Base-by-base conservation (phyloP, 2,797 vertebrate genomes). In the Pempheris klunzingeri region DNA sequence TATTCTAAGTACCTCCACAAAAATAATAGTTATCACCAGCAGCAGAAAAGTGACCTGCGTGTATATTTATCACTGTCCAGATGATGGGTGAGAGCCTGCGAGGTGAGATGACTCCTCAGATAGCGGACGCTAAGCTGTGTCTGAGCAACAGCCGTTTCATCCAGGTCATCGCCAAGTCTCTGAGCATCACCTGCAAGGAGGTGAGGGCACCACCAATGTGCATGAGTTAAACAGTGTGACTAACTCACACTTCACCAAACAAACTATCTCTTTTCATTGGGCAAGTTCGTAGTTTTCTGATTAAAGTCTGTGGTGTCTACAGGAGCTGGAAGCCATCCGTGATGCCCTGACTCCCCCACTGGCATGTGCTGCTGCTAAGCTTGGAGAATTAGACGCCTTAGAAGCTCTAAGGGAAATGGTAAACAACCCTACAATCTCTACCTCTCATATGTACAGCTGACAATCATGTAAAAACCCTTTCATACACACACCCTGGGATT, bases 71-170 rank as follows among this genome's bases (percentile, higher is more conserved):
- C 6, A 20, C 74, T 66, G 74, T 83, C 0, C 83, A 99, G 98
- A 93, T 98, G 95, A 95, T 99, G 94, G 91, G 85, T 83, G 90
- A 94, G 83, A 97, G 99, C 92, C 95, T 99, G 60, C 95, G 97
- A 13, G 98, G 98, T 68, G 98, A 99, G 93, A 97, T 98, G 97
- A 96, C 90, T 0, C 84, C 90, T 44, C 91, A 96, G 15, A 61
- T 92, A 3, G 92, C 91, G 0, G 91, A 93, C 81, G 83, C 86
- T 75, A 94, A 89, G 81, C 89, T 96, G 72, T 93, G 92, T 41
- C 91, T 97, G 70, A 94, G 82, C 47, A 93, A 96, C 91, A 96
- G 96, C 91, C 90, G 87, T 32, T 97, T 97, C 90, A 96, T 97
- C 88, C 94, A 95, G 84, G 85, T 94, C 86, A 94, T 98, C 18